Percentiles rank a stretch among this genome's conserved stretches.
These are phyloP conservation scores for Trachelus troglodyta DNA, from an alignment of 2,888 invertebrate species.

Conservation along the genomic window DNA sequence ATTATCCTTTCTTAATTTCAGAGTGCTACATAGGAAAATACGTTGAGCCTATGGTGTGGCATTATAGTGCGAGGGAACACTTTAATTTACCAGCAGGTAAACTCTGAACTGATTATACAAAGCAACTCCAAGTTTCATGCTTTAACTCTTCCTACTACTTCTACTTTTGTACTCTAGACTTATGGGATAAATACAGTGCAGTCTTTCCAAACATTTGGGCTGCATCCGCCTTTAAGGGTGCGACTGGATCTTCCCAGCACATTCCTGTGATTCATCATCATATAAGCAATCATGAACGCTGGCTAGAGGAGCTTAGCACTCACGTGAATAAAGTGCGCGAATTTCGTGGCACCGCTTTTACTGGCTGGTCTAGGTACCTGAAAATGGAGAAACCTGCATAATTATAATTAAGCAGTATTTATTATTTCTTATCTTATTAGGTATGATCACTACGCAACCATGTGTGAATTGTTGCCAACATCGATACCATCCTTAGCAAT, in stretches of 20 bases:
- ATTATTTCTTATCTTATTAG: slow-evolving; percentile 56
- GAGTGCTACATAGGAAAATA: slow-evolving; percentile 72
- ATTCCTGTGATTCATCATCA: slow-evolving; percentile 78
- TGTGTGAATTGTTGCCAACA: slow-evolving; percentile 77
- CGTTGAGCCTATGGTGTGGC: slow-evolving; percentile 78
- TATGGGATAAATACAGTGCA: slow-evolving; percentile 76
- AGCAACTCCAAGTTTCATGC: background rate
- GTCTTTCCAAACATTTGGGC: slow-evolving; percentile 81
- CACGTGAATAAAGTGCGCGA: slow-evolving; percentile 68
- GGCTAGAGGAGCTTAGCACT: slow-evolving; percentile 71
- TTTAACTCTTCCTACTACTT: slow-evolving; percentile 16
- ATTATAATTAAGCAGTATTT: background rate
- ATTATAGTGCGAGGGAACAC: slow-evolving; percentile 71
- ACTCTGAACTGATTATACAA: background rate
- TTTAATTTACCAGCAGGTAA: slow-evolving; percentile 68
- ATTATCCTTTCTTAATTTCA: slow-evolving; percentile 54
- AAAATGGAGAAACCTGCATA: background rate
- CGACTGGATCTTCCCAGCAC: slow-evolving; percentile 80
- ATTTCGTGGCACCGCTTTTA: slow-evolving; percentile 75
- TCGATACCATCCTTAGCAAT: slow-evolving; percentile 73
- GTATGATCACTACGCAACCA: slow-evolving; percentile 79
- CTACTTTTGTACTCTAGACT: slow-evolving; percentile 55
- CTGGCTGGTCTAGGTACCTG: slow-evolving; percentile 79
- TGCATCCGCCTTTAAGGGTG: slow-evolving; percentile 88
- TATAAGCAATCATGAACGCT: slow-evolving; percentile 80